Base-by-base conservation (phyloP, 2,888 invertebrate genomes). In the Ennomos fuscantarius region DNA sequence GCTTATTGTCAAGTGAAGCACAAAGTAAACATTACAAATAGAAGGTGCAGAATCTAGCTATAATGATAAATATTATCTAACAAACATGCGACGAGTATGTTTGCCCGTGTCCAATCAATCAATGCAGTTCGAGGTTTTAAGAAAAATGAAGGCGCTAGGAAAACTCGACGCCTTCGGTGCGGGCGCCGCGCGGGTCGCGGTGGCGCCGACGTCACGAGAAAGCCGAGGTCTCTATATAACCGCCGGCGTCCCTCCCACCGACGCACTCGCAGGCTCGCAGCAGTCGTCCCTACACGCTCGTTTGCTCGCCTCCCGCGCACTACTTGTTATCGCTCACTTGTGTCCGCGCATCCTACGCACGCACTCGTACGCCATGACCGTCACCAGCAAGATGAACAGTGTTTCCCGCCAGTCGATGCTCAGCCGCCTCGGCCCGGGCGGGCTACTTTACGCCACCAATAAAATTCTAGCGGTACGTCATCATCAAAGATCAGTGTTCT, bases 381-480 rank as follows among this genome's bases (percentile, higher is more conserved):
- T 93, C 72, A 82, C 88, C 74, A 92, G 92, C 83, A 92, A 92
- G 79, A 90, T 93, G 90, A 93, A 92, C 80, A 91, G 89, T 79
- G 91, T 93, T 63, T 90, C 92, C 78, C 90, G 92, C 79, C 91
- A 87, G 72, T 88, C 91, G 63, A 76, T 89, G 76, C 81, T 91
- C 73, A 84, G 86, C 70, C 92, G 91, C 55, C 81, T 92, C 72
- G 91, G 92, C 72, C 92, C 92, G 54, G 92, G 92, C 58, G 91
- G 91, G 43, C 82, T 92, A 31, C 85, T 89, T 59, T 92, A 92
- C 74, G 89, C 91, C 75, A 90, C 91, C 69, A 87, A 91, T 76
- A 92, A 90, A 82, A 87, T 92, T 71, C 73, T 92, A 84, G 87
- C 92, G 91, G 92, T 92, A 92, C 89, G 92, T 91, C 81, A 74